A percentile compares a stretch with the other conserved stretches of the same genome.
Evolutionary conservation across 2,888 invertebrate genomes (phyloP).

Genomic region (Mactromeris polynyma): DNA sequence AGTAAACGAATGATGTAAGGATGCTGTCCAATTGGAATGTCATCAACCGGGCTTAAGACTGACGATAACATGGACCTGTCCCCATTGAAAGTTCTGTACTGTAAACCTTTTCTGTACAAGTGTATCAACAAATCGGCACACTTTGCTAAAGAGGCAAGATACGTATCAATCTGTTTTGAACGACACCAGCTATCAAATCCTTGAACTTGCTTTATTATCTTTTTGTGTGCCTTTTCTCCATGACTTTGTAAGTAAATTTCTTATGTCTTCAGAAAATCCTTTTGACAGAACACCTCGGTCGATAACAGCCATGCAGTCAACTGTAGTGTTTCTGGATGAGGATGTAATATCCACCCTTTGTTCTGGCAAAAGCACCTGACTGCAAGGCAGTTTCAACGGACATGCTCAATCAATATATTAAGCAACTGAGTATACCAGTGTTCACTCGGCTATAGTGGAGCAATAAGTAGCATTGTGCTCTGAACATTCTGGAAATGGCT

Average conservation of each 20-base stretch:
- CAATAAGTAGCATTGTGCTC: slow-evolving; percentile 53
- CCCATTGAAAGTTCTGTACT: slow-evolving; percentile 44
- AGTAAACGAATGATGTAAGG: background rate
- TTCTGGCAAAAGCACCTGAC: too few relatives aligned
- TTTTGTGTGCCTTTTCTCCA: slow-evolving; percentile 47
- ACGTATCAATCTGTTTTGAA: slow-evolving; percentile 45
- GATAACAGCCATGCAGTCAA: too few relatives aligned
- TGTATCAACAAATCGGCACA: slow-evolving; percentile 42
- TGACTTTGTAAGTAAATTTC: slow-evolving; percentile 48
- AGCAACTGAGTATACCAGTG: slow-evolving; percentile 43
- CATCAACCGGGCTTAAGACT: slow-evolving; percentile 42
- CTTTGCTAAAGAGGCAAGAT: slow-evolving; percentile 25
- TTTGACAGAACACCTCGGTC: too few relatives aligned
- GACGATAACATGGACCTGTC: too few relatives aligned
- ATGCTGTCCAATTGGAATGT: slow-evolving; percentile 30
- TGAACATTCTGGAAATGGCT: slow-evolving; percentile 39
- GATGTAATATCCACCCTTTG: too few relatives aligned
- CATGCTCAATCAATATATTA: slow-evolving; percentile 38
- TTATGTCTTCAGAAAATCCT: slow-evolving; percentile 38
- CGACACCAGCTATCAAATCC: slow-evolving; percentile 58
- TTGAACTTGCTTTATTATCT: slow-evolving; percentile 37
- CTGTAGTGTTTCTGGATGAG: too few relatives aligned
- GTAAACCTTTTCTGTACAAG: slow-evolving; percentile 31
- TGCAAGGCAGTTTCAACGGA: slow-evolving; percentile 48
- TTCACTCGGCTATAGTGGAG: slow-evolving; percentile 46